These are phyloP conservation scores for Stictonetta naevosa DNA, from an alignment of 2,113 vertebrate species.

Conservation along the genomic window DNA sequence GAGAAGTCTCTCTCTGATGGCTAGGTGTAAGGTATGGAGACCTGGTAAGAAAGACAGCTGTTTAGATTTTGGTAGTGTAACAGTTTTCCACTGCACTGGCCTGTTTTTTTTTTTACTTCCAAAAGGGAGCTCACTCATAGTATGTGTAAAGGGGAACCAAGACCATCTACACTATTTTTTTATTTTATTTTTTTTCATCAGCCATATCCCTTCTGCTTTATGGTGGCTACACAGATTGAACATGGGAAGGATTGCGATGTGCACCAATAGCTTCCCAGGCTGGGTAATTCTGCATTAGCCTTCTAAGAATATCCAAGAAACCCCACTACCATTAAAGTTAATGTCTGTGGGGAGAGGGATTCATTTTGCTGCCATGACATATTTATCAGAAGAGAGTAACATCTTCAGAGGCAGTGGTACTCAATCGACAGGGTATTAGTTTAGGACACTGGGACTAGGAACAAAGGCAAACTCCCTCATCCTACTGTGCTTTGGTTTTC, in stretches of 20 bases:
- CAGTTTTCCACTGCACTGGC: not conserved
- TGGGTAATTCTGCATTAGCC: not conserved
- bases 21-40: not conserved
- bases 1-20: not conserved
- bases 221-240: not conserved
- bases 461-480: not conserved
- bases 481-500: not conserved
- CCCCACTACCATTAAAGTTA: not conserved
- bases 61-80: not conserved
- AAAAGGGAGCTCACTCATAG: not conserved
- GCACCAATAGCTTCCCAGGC: not conserved
- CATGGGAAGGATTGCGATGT: not conserved
- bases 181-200: not conserved
- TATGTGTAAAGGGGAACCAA: not conserved
- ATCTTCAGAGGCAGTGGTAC: not conserved
- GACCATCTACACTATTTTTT: not conserved
- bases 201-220: not conserved
- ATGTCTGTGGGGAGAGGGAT: not conserved
- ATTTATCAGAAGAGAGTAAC: not conserved
- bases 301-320: not conserved
- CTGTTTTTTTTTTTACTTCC: not conserved
- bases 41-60: not conserved
- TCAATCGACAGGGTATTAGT: not conserved
- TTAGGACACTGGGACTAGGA: rapidly evolving
- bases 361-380: not conserved